Percentiles rank a stretch among this genome's conserved stretches.
These are phyloP conservation scores for Athetis lepigone DNA, from an alignment of 2,888 invertebrate genomes.

Conservation along the genomic window DNA sequence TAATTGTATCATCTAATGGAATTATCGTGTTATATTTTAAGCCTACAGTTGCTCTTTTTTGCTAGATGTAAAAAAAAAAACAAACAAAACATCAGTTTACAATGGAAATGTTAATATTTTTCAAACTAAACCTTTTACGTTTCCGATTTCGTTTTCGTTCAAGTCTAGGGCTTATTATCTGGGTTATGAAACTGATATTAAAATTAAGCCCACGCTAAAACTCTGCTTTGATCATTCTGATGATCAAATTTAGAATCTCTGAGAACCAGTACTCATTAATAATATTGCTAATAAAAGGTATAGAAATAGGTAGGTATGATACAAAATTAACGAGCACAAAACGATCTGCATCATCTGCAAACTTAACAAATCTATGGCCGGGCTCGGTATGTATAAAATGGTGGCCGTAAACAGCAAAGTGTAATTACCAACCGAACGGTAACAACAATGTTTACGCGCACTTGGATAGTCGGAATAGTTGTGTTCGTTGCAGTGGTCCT, in stretches of 20 bases:
- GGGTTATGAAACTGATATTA: no score
- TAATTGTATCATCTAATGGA: no score
- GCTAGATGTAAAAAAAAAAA: no score
- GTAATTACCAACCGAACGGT: slow-evolving; percentile 73
- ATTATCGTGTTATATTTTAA: no score
- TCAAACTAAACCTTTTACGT: no score
- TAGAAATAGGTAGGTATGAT: neutral
- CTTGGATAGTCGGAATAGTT: slow-evolving; percentile 76
- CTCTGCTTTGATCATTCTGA: neutral
- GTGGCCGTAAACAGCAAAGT: slow-evolving; percentile 68
- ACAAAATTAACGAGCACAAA: neutral
- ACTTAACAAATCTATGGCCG: slow-evolving; percentile 40
- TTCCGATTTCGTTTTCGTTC: no score
- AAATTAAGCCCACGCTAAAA: no score
- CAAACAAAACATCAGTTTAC: no score
- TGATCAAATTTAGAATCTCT: neutral
- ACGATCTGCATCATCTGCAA: slow-evolving; percentile 33
- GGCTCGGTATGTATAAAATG: slow-evolving; percentile 47
- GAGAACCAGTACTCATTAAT: neutral
- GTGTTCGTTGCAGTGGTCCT: slow-evolving; percentile 63
- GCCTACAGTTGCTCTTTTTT: no score
- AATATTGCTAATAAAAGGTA: neutral
- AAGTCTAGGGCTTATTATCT: no score
- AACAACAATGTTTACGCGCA: slow-evolving; percentile 77
- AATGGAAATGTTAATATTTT: no score